Base-by-base conservation (phyloP, 2,113 vertebrate species). In the Phocoena phocoena region DNA sequence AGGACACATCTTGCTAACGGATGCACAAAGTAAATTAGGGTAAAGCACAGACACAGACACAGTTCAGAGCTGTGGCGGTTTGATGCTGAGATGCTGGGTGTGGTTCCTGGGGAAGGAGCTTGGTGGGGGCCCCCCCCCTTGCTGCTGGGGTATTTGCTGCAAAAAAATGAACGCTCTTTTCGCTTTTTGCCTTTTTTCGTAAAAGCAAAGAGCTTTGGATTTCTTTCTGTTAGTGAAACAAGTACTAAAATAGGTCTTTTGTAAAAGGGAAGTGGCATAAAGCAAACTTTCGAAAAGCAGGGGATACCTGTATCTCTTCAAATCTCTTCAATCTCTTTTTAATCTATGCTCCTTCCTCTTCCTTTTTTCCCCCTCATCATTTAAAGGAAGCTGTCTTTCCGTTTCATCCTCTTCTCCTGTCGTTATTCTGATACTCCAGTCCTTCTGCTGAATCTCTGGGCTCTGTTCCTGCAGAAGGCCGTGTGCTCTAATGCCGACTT, bases 401-500 rank as follows among this genome's bases (percentile, higher is more conserved):
- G n/a, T 28, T 58, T 41, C 23, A 5, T 53, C 4, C 2, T 80
- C 70, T 44, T 28, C n/a, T 26, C 14, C 21, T 14, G 3, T 50
- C 38, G 0, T 14, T 23, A 53, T 80, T 67, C 41, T 8, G 18
- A 11, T 33, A 38, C 38, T 68, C 82, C 50, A 2, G 26, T 36
- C 58, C 79, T 55, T 62, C 44, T 4, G 3, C 41, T 28, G 1
- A 3, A 2, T 21, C 15, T 38, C 12, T 23, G 76, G 65, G 17
- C 28, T 33, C 53, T 3, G 67, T 50, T 31, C 7, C 67, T 4
- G 18, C 15, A 17, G 17, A 36, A 79, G 67, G 65, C 85, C 14
- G 0, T 1, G 8, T 14, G n/a, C 13, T 28, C 38, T 15, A 2
- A 0, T 17, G n/a, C 67, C 15, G 21, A 8, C 80, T 58, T 65